Base-by-base conservation (phyloP, 1,140 invertebrate species). In the Sinella curviseta region DNA sequence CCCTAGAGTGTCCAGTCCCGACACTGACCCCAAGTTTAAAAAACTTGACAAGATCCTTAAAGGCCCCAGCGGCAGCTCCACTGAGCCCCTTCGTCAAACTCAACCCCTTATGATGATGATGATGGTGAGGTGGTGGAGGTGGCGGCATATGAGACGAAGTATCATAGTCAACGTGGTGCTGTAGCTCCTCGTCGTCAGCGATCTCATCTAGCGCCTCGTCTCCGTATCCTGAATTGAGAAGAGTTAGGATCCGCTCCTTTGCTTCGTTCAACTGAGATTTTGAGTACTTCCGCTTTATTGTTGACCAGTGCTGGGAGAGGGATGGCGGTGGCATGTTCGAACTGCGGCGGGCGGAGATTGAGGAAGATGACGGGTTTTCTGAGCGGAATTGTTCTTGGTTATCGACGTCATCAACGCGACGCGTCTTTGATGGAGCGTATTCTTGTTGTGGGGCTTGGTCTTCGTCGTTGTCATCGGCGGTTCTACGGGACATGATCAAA, bases 231-330 rank as follows among this genome's bases (percentile, higher is more conserved):
- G 65, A 70, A 33, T 70, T n/a, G 31, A 70, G 65, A 1, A 70
- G n/a, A 2, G 65, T 33, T 33, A 70, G 31, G n/a, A 83, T 81
- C 30, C 77, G 33, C 14, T 77, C 74, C 14, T 77, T 83, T 2
- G 82, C 82, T 48, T 81, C 82, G 0, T 80, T 67, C 35, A 83
- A 75, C 20, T 83, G 80, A 26, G 78, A 54, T 65, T 65, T 60
- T 0, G 80, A 55, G 67, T 83, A 83, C n/a, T 83, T 83, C 3
- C 36, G 26, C 1, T 78, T 80, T 20, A 80, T 76, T 24, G 60
- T 33, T 8, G 36, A 4, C 78, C 78, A 80, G 26, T 80, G 54
- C 3, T 30, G 12, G 8, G 70, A 39, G 36, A 78, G 74, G 31
- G n/a, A n/a, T n/a, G n/a, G n/a, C n/a, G n/a, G n/a, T n/a, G n/a